These are phyloP conservation scores for Agriopis marginaria DNA, from an alignment of 2,888 invertebrate genomes.

Conservation along the genomic window DNA sequence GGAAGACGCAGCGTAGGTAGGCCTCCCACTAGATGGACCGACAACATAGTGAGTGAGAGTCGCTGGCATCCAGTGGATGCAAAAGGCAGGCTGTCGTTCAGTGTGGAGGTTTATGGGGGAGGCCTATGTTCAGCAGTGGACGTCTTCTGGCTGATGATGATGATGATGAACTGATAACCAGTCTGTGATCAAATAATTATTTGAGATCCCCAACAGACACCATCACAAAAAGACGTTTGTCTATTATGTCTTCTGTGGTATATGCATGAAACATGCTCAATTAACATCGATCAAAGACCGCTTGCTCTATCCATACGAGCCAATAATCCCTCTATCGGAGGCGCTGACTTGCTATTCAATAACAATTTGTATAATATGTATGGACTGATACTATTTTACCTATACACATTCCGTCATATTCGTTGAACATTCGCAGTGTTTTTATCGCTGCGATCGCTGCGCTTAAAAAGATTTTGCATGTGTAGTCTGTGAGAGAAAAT, in stretches of 20 bases:
- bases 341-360: conserved; percentile 30
- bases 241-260: conserved; percentile 14
- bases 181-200: not conserved
- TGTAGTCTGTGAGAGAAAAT: not conserved
- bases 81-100: too few species aligned
- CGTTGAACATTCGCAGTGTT: not conserved
- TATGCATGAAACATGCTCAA: conserved; percentile 38
- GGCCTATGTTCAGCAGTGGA: too few species aligned
- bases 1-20: too few species aligned
- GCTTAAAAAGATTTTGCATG: conserved; percentile 3
- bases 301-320: conserved; percentile 32
- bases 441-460: not conserved
- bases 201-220: conserved; percentile 1
- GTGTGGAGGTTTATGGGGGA: too few species aligned
- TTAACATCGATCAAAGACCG: conserved; percentile 43
- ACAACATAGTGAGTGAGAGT: too few species aligned
- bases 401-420: not conserved
- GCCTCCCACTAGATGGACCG: too few species aligned
- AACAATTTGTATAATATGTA: conserved; percentile 21
- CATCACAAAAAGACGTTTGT: conserved; percentile 18
- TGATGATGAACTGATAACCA: not conserved
- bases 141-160: too few species aligned
- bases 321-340: conserved; percentile 38
- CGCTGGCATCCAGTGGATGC: too few species aligned
- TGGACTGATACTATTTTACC: conserved; percentile 6